These are phyloP conservation scores for Campoletis raptor DNA, from an alignment of 2,888 invertebrate species.

Conservation along the genomic window DNA sequence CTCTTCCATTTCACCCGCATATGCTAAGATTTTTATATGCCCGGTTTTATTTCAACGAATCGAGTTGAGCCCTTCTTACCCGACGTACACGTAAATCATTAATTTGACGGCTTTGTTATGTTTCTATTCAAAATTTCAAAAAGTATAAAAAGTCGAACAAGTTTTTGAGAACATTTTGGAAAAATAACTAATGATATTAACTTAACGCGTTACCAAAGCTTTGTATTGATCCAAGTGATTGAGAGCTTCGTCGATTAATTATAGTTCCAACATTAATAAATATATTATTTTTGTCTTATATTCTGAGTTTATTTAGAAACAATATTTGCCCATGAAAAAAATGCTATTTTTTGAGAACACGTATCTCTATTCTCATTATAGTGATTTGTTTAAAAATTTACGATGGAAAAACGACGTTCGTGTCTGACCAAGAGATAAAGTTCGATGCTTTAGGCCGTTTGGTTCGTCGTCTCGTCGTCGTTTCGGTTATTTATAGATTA, in stretches of 20 bases:
- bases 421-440: constrained; percentile 56
- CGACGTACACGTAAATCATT: constrained; percentile 31
- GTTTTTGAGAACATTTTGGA: neutral
- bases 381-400: constrained; percentile 22
- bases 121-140: constrained; percentile 22
- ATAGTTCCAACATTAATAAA: neutral
- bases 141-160: neutral
- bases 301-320: neutral
- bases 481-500: constrained; percentile 82
- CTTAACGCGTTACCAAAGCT: neutral
- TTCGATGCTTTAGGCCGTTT: constrained; percentile 72
- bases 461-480: constrained; percentile 74
- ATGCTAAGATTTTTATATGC: constrained; percentile 63
- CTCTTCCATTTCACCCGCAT: constrained; percentile 48
- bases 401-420: constrained; percentile 30
- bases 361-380: constrained; percentile 23
- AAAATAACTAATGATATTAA: neutral
- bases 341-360: neutral
- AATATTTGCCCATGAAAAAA: neutral
- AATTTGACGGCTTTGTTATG: constrained; percentile 24
- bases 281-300: neutral
- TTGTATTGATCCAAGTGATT: neutral
- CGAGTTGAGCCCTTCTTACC: constrained; percentile 39
- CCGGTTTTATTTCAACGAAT: constrained; percentile 62
- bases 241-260: no score